A percentile compares a stretch with the other conserved stretches of the same genome.
Conservation (phyloP, 2,113 vertebrate species). For the Phocoena phocoena region DNA sequence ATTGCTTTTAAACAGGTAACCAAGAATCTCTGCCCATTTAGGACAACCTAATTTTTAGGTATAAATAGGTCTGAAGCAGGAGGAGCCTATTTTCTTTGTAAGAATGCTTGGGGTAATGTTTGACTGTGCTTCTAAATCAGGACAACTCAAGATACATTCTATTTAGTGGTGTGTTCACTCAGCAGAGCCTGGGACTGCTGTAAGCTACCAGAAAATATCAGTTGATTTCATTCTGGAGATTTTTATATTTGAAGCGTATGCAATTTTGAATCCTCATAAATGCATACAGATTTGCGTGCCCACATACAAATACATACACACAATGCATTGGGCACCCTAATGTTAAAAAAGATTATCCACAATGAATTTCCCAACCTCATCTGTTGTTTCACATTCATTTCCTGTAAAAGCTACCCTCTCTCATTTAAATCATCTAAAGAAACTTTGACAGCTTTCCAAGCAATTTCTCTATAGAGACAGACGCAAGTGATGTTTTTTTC, state of each 20-base stretch:
- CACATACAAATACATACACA: background rate
- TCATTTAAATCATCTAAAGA: slow-evolving; percentile 59
- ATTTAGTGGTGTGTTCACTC: background rate
- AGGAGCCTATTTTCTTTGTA: background rate
- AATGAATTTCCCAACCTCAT: slow-evolving; percentile 29
- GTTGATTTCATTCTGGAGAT: slow-evolving; percentile 20
- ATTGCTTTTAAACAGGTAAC: background rate
- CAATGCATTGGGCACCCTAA: background rate
- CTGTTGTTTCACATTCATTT: slow-evolving; percentile 41
- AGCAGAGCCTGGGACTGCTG: background rate
- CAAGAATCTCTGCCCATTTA: background rate
- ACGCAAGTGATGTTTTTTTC: slow-evolving; percentile 38
- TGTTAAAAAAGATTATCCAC: background rate
- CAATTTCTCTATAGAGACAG: slow-evolving; percentile 54
- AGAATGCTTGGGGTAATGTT: background rate
- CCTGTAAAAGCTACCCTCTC: background rate
- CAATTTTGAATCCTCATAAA: slow-evolving; percentile 2
- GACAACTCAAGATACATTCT: background rate
- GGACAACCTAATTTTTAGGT: background rate
- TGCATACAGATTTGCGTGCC: background rate
- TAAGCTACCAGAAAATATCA: slow-evolving; percentile 17
- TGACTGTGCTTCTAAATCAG: slow-evolving; percentile 6
- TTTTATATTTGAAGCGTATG: slow-evolving; percentile 19
- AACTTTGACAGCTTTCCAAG: slow-evolving; percentile 63
- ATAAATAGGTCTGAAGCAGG: background rate